phyloP scores from a whole-genome alignment of 2,113 vertebrate genomes.

The Rhinichthys klamathensis region DNA sequence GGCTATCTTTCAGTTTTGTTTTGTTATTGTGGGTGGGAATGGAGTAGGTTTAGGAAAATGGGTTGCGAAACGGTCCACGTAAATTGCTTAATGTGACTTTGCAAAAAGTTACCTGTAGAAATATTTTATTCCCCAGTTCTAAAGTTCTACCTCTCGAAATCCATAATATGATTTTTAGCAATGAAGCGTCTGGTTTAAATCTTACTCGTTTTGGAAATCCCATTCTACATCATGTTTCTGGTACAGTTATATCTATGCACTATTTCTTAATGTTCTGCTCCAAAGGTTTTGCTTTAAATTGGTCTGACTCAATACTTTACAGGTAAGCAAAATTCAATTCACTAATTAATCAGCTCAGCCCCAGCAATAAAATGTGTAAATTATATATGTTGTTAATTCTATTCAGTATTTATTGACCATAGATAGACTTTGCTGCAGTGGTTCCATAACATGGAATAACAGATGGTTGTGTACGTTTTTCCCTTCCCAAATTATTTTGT shows the following conservation, averaged over 20 bases:
- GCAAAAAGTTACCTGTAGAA: neutral
- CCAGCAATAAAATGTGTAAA: slow-evolving; percentile 69
- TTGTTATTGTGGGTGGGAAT: neutral
- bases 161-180: neutral
- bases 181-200: neutral
- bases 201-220: neutral
- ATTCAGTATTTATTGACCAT: slow-evolving; percentile 63
- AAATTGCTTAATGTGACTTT: neutral
- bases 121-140: neutral
- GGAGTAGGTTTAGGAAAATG: neutral
- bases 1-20: neutral
- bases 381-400: slow-evolving; percentile 75
- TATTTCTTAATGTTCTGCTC: neutral
- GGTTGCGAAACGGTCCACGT: neutral
- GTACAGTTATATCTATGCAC: slow-evolving; percentile 26
- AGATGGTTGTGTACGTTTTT: neutral
- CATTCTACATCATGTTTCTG: neutral
- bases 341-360: slow-evolving; percentile 5
- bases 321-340: slow-evolving; percentile 1
- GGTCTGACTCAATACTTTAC: neutral
- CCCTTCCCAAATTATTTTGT: slow-evolving; percentile 37
- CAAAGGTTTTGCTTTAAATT: neutral
- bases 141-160: neutral
- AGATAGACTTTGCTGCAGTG: slow-evolving; percentile 79
- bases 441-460: slow-evolving; percentile 5